Percentiles rank a stretch among this genome's conserved stretches.
Evolutionary conservation across 2,113 vertebrate species (phyloP).

Genomic region (Dasypus novemcinctus): DNA sequence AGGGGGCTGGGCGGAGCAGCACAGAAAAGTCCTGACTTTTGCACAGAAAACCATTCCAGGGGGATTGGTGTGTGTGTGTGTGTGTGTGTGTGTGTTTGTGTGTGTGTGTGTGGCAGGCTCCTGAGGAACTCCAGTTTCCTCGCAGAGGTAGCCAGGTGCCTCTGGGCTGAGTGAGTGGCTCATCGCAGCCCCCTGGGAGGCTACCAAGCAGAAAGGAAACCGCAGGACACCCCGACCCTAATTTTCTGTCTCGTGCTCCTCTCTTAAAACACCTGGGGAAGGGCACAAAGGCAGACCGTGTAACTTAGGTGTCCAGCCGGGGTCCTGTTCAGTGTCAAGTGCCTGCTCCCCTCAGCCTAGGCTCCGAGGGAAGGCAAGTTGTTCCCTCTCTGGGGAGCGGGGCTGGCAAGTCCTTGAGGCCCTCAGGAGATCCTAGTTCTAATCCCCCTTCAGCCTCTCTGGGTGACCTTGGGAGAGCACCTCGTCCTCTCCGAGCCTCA

Average conservation of each 20-base stretch:
- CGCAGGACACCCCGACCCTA: background rate
- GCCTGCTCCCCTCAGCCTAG: background rate
- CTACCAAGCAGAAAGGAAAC: background rate
- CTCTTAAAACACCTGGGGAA: background rate
- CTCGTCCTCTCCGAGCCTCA: background rate
- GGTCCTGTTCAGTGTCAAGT: background rate
- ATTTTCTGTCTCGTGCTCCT: background rate
- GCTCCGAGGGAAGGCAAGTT: background rate
- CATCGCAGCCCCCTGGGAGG: background rate
- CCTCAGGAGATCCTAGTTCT: background rate
- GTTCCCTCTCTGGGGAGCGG: background rate
- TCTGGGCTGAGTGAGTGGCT: background rate
- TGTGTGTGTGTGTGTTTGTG: no score
- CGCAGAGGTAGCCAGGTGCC: background rate
- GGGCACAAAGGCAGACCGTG: no score
- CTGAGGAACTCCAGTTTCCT: background rate
- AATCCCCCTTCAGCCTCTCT: background rate
- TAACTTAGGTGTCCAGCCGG: background rate
- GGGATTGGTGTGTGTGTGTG: background rate
- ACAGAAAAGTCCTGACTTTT: background rate
- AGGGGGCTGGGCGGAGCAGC: background rate
- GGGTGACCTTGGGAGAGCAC: constrained; percentile 30
- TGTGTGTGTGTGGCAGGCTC: background rate
- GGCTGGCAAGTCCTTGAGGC: background rate
- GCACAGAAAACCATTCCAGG: background rate